Evolutionary conservation across 2,888 invertebrate genomes (phyloP).

Genomic region (Idaea straminata): DNA sequence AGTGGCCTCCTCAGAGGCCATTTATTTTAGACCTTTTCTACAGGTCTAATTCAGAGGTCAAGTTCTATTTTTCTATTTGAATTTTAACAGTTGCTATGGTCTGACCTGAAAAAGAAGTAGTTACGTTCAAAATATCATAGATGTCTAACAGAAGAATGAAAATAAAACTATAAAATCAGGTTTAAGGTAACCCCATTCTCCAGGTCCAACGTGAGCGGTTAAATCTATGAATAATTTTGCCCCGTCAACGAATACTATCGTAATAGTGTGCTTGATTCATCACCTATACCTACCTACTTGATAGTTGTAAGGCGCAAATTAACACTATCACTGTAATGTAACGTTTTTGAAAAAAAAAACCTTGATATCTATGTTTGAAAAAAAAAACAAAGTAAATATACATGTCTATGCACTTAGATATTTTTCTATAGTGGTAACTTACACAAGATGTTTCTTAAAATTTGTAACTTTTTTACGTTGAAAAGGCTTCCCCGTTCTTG

Average conservation of each 20-base stretch:
- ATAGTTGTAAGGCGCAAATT: background rate
- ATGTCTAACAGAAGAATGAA: too few relatives aligned
- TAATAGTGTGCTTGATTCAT: background rate
- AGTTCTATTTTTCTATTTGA: too few relatives aligned
- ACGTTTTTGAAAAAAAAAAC: background rate
- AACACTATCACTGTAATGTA: background rate
- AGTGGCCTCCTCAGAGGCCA: background rate
- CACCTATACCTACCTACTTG: background rate
- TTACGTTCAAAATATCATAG: too few relatives aligned
- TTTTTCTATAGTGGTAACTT: background rate
- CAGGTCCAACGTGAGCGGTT: too few relatives aligned
- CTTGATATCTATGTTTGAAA: background rate
- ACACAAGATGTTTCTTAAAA: too few relatives aligned
- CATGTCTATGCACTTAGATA: background rate
- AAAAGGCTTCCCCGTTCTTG: background rate
- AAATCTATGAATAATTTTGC: too few relatives aligned
- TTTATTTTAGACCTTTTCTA: background rate
- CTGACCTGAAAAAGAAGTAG: too few relatives aligned
- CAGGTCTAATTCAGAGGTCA: too few relatives aligned
- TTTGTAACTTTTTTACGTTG: conserved; percentile 4
- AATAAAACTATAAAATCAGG: too few relatives aligned
- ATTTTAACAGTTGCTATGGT: too few relatives aligned
- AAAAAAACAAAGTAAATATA: background rate
- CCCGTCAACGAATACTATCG: background rate
- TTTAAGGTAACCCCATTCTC: too few relatives aligned